Conservation (phyloP, 37 sponge, comb jelly and placozoan genomes). For the Geodia barretti region DNA sequence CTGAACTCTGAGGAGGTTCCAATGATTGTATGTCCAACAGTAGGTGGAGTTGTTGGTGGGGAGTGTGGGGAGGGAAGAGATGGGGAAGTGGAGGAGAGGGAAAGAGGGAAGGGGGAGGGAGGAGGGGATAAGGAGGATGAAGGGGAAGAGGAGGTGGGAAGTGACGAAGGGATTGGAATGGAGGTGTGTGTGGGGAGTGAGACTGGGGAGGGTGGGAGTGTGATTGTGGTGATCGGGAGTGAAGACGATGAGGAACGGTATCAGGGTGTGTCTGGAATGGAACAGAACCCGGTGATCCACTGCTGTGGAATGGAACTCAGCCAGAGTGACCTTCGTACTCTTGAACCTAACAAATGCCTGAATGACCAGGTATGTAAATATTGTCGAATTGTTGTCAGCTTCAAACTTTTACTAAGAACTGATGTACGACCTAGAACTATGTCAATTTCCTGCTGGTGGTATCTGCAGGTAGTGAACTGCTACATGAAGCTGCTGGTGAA, state of each 20-base stretch:
- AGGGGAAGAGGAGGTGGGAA: constrained; percentile 3
- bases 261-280: no score
- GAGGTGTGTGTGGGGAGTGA: background rate
- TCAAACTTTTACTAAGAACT: no score
- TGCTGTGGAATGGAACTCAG: constrained; percentile 39
- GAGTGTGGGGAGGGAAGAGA: background rate
- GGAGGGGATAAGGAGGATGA: background rate
- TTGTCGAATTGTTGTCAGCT: no score
- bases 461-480: constrained; percentile 28
- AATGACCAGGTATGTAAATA: constrained; percentile 58
- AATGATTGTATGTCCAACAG: no score
- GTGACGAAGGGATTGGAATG: background rate
- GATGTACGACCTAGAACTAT: background rate
- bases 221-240: background rate
- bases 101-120: background rate
- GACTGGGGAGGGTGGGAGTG: constrained; percentile 7
- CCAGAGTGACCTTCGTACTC: constrained; percentile 11
- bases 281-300: no score
- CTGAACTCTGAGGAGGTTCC: no score
- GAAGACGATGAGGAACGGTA: background rate
- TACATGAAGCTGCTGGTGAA: constrained; percentile 36
- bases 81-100: background rate
- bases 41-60: background rate
- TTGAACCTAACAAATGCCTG: constrained; percentile 18
- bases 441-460: background rate